Base-by-base conservation (phyloP, 2,888 invertebrate genomes). In the Altica lythri region DNA sequence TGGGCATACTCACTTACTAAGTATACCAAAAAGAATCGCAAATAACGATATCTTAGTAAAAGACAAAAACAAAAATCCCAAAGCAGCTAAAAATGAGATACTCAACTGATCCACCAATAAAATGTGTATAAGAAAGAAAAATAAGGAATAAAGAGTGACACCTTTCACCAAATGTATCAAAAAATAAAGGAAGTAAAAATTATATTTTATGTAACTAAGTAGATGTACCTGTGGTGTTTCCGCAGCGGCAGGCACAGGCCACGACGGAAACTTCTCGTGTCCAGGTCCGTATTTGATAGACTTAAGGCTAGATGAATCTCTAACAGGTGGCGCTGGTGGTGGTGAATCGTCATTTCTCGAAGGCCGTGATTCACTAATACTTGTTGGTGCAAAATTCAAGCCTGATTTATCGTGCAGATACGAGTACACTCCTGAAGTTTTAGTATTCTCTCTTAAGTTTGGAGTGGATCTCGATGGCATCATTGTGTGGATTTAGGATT, bases 241-340 rank as follows among this genome's bases (percentile, higher is more conserved):
- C 55, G 81, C 80, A 19, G 83, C 80, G 19, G 82, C 81, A 29
- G 83, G 82, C 61, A 85, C 85, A 10, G 88, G 87, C 87, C 87
- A 88, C 56, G 86, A 86, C 1, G 88, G 87, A 70, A 84, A 87
- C 71, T 87, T 88, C 73, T 87, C 88, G 78, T 88, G 87, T 56
- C 85, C 86, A 54, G 86, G 83, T 37, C 85, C 84, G 76, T 85
- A 85, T 66, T 82, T 82, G 67, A 84, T 81, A 63, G 82, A 81
- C 72, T 84, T 84, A 71, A 86, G 81, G 68, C 83, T 85, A 57
- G 86, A 83, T 18, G 85, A 81, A 74, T 86, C 86, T 64, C 86
- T 78, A 40, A 84, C 83, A 34, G 86, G 86, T 22, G 85, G 82
- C 57, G 80, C 79, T 32, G 81, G 81, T 17, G 81, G 81, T 61